A percentile compares a stretch with the other conserved stretches of the same genome.
Conservation (phyloP, 2,113 vertebrate species). For the Lepus americanus region DNA sequence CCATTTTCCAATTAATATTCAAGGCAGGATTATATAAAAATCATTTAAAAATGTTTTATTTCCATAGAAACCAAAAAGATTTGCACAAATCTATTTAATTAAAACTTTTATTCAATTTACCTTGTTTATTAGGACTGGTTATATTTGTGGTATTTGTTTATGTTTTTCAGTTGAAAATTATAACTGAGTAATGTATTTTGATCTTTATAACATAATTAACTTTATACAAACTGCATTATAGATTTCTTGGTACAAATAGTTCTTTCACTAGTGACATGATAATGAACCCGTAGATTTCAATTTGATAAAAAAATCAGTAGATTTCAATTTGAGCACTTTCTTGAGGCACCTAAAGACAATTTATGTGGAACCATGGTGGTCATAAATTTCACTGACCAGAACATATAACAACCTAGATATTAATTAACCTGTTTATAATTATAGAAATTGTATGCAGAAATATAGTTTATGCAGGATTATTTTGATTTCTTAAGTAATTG, state of each 20-base stretch:
- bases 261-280: conserved; percentile 24
- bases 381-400: conserved; percentile 3
- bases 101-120: conserved; percentile 55
- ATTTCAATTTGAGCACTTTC: conserved; percentile 39
- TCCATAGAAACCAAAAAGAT: conserved; percentile 71
- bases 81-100: conserved; percentile 68
- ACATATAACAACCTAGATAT: not conserved
- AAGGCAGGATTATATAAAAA: conserved; percentile 42
- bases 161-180: conserved; percentile 59
- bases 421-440: not conserved
- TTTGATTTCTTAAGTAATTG: not conserved
- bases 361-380: not conserved
- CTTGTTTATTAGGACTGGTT: conserved; percentile 36
- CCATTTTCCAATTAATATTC: conserved; percentile 66
- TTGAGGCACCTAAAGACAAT: not conserved
- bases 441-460: not conserved
- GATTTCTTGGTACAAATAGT: conserved; percentile 20
- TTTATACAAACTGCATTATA: conserved; percentile 5
- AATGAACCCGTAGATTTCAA: not conserved
- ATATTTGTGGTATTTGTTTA: conserved; percentile 61
- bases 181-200: conserved; percentile 18
- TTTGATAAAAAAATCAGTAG: not conserved
- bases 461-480: not conserved
- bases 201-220: conserved; percentile 37
- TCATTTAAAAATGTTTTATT: conserved; percentile 71